These are phyloP conservation scores for Drosophila erecta DNA, from an alignment of 1,140 invertebrate genomes.

Conservation along the genomic window DNA sequence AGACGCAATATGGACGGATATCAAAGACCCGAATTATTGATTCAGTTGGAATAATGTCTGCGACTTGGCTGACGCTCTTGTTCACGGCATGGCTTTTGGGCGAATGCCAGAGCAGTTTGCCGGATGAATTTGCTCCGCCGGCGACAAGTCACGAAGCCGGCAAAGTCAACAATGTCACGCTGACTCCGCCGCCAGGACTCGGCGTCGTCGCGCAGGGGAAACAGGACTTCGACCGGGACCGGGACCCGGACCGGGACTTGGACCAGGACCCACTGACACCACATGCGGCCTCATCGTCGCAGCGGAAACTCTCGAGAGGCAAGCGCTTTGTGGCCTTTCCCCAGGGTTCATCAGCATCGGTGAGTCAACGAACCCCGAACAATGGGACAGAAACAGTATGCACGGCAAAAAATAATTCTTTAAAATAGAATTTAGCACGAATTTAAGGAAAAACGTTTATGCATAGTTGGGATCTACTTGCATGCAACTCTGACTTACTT, in stretches of 20 bases:
- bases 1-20: slow-evolving; percentile 13
- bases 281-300: slow-evolving; percentile 56
- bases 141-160: slow-evolving; percentile 32
- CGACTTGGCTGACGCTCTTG: slow-evolving; percentile 39
- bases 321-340: slow-evolving; percentile 84
- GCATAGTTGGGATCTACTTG: too few relatives aligned
- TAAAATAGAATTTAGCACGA: not conserved
- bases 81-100: slow-evolving; percentile 38
- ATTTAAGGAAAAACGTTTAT: too few relatives aligned
- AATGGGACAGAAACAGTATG: slow-evolving; percentile 3
- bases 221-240: slow-evolving; percentile 5
- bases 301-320: slow-evolving; percentile 71
- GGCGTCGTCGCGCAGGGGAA: slow-evolving; percentile 1
- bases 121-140: slow-evolving; percentile 39
- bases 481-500: too few relatives aligned
- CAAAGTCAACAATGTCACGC: slow-evolving; percentile 65
- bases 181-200: slow-evolving; percentile 49
- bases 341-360: slow-evolving; percentile 82
- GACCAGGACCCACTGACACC: slow-evolving; percentile 39
- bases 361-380: slow-evolving; percentile 63
- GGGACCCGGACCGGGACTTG: slow-evolving; percentile 5
- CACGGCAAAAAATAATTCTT: slow-evolving; percentile 1
- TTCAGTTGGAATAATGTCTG: slow-evolving; percentile 63
- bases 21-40: slow-evolving; percentile 44
- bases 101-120: slow-evolving; percentile 32